Conservation (phyloP, 2,797 vertebrate genomes). For the Podargus strigoides region DNA sequence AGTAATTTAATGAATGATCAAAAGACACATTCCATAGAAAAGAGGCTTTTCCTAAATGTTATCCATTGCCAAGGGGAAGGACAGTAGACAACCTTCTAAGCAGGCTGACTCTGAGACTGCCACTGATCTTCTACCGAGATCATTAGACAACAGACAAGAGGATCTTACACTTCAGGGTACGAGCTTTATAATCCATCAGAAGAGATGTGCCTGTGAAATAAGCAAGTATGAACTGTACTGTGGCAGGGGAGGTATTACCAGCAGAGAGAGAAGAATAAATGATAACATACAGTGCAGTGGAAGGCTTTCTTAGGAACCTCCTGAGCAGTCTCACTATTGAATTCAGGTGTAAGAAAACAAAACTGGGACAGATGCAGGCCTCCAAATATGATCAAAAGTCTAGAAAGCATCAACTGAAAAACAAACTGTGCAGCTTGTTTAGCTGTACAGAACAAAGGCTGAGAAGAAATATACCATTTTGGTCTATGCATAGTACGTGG, state of each 20-base stretch:
- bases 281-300: fast-evolving
- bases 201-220: not conserved
- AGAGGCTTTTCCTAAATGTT: not conserved
- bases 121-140: not conserved
- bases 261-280: not conserved
- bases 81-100: not conserved
- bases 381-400: not conserved
- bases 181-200: not conserved
- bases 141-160: not conserved
- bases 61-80: not conserved
- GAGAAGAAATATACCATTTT: not conserved
- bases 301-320: not conserved
- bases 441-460: not conserved
- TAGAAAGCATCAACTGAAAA: not conserved
- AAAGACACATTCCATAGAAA: not conserved
- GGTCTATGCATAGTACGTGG: not conserved
- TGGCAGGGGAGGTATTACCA: not conserved
- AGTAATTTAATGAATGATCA: not conserved
- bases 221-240: not conserved
- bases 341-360: not conserved
- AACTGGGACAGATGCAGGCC: not conserved
- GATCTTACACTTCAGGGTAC: not conserved
- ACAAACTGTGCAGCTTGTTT: not conserved
- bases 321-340: not conserved
- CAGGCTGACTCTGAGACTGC: not conserved